phyloP scores from a whole-genome alignment of 2,113 vertebrate species.

The Pseudolaguvia tuberculata region DNA sequence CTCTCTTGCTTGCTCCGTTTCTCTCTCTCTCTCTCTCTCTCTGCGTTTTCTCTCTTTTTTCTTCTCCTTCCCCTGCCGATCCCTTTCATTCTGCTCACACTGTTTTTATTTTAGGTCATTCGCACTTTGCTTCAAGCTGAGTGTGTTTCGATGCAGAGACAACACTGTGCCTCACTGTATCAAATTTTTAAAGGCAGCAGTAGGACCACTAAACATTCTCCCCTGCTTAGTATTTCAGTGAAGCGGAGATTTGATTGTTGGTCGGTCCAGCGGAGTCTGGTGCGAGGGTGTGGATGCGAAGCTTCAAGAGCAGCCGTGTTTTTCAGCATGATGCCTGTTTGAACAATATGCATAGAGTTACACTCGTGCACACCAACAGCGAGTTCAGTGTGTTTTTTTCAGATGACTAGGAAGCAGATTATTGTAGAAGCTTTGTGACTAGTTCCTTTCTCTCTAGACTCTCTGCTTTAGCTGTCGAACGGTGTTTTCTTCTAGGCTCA shows the following conservation, averaged over 20 bases:
- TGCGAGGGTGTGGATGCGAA: constrained; percentile 5
- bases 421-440: constrained; percentile 27
- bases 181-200: constrained; percentile 23
- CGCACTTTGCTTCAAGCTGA: constrained; percentile 61
- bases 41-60: constrained; percentile 24
- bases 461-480: background rate
- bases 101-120: constrained; percentile 55
- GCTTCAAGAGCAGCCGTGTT: constrained; percentile 40
- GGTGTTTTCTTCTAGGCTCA: constrained; percentile 41
- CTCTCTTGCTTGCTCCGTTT: constrained; percentile 50
- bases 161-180: constrained; percentile 37
- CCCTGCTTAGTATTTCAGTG: constrained; percentile 56
- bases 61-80: constrained; percentile 4
- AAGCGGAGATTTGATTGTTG: constrained; percentile 55
- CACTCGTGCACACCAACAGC: constrained; percentile 55
- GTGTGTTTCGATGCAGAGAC: constrained; percentile 48
- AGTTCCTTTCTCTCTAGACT: constrained; percentile 21
- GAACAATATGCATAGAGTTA: constrained; percentile 58
- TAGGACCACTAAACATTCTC: constrained; percentile 56
- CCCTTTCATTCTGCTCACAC: constrained; percentile 15
- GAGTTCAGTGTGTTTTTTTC: constrained; percentile 55
- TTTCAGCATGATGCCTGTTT: constrained; percentile 59
- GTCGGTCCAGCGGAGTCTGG: constrained; percentile 52
- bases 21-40: constrained; percentile 29
- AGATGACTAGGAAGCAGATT: constrained; percentile 40